Base-by-base conservation (phyloP, 2,888 invertebrate species). In the Limenitis arthemis region DNA sequence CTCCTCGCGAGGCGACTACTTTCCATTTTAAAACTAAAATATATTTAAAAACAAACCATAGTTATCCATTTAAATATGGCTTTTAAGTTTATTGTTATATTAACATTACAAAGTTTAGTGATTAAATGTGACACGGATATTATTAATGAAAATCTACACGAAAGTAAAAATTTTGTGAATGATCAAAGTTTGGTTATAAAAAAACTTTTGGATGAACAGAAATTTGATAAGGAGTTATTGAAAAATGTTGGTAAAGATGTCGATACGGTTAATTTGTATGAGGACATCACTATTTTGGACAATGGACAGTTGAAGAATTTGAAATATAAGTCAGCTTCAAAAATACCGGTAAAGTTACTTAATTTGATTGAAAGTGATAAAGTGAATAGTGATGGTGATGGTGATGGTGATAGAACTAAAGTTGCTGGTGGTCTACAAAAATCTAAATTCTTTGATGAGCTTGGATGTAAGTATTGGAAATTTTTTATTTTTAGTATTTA, bases 381-480 rank as follows among this genome's bases (percentile, higher is more conserved):
- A 8, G 63, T 54, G 49, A 20, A 8, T 8, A 60, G 61, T 66
- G 58, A 64, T 51, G 47, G 44, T 39, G 60, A 52, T n/a, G 59
- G 44, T 59, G 48, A 58, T 53, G 32, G 31, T 51, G 61, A 59
- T 46, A 58, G 48, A n/a, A 55, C 60, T 39, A 59, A 63, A n/a
- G 38, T 58, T n/a, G 49, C 59, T 44, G 43, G 58, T 2, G 63
- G 53, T 53, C 68, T 66, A 6, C 70, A 72, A 32, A 84, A 79
- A 54, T 77, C 88, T n/a, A 90, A 90, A 70, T 92, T 92, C 66
- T 91, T 92, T 62, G 91, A 92, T 67, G 92, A 92, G 65, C 70
- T 92, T 53, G 91, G 90, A 67, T 73, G 92, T 92, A 85, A 91
- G 92, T 91, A 82, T 46, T 20, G 20, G 20, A n/a, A 7, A 29